A percentile compares a stretch with the other conserved stretches of the same genome.
Conservation (phyloP, 2,888 invertebrate genomes). For the Clitarchus hookeri region DNA sequence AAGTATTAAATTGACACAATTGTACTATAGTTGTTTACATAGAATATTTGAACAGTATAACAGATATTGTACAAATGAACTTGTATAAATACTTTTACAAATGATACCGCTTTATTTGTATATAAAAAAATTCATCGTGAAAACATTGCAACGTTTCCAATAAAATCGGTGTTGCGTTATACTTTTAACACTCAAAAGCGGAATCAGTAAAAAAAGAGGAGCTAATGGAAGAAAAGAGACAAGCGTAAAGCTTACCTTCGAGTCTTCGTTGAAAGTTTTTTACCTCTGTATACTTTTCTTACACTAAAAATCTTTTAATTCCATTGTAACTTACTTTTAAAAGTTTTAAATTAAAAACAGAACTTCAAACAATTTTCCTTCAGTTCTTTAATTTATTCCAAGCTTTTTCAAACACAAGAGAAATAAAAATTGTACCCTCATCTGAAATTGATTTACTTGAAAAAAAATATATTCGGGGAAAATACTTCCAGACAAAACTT, state of each 20-base stretch:
- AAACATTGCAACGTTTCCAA: neutral
- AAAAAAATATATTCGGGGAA: neutral
- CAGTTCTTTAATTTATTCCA: conserved; percentile 6
- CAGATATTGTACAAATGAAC: too few relatives aligned
- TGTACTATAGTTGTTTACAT: too few relatives aligned
- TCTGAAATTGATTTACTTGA: neutral
- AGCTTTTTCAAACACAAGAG: conserved; percentile 11
- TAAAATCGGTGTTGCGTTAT: neutral
- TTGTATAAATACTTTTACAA: too few relatives aligned
- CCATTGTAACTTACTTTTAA: conserved; percentile 1
- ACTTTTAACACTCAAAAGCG: neutral
- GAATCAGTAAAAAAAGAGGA: neutral
- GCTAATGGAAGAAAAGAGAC: neutral
- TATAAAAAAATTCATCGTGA: neutral
- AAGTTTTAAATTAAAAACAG: conserved; percentile 24
- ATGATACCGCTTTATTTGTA: neutral
- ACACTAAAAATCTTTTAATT: conserved; percentile 14
- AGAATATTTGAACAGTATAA: too few relatives aligned
- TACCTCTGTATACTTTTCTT: neutral
- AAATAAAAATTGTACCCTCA: neutral
- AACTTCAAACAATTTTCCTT: conserved; percentile 22
- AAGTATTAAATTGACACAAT: too few relatives aligned
- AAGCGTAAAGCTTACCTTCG: neutral
- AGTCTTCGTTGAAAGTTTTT: neutral
- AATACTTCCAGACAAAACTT: neutral